Evolutionary conservation across 2,888 invertebrate genomes (phyloP).

Genomic region (Acronicta aceris): DNA sequence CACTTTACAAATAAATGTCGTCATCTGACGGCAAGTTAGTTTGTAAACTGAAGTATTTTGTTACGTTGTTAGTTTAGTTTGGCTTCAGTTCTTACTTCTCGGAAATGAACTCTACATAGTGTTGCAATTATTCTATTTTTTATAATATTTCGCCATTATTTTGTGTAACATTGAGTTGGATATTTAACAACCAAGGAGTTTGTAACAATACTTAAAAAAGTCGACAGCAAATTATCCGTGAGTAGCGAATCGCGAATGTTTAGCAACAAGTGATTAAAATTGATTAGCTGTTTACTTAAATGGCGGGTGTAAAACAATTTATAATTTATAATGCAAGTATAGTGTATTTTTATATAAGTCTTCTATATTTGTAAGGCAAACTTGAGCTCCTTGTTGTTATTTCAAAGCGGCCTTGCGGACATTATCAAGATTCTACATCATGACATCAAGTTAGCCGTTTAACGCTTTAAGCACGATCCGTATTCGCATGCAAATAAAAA

Average conservation of each 20-base stretch:
- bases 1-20: no score
- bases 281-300: constrained; percentile 11
- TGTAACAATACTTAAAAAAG: constrained; percentile 7
- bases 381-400: constrained; percentile 29
- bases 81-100: constrained; percentile 10
- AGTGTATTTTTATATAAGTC: constrained; percentile 22
- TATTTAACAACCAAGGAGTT: constrained; percentile 4
- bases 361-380: constrained; percentile 24
- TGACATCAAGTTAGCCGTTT: constrained; percentile 42
- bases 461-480: constrained; percentile 51
- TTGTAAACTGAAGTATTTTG: no score
- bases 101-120: constrained; percentile 16
- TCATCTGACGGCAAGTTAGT: no score
- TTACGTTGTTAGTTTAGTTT: no score
- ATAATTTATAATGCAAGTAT: constrained; percentile 9
- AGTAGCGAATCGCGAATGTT: constrained; percentile 14
- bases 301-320: constrained; percentile 9
- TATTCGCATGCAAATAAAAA: constrained; percentile 71
- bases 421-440: constrained; percentile 37
- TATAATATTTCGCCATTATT: constrained; percentile 17
- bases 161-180: constrained; percentile 2
- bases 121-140: constrained; percentile 14
- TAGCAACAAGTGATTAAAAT: constrained; percentile 27
- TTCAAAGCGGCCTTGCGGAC: constrained; percentile 21
- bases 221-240: neutral